Evolutionary conservation across 2,888 invertebrate genomes (phyloP), one percentile per base, ranked within the genome.

Genomic region (Machimus atricapillus): DNA sequence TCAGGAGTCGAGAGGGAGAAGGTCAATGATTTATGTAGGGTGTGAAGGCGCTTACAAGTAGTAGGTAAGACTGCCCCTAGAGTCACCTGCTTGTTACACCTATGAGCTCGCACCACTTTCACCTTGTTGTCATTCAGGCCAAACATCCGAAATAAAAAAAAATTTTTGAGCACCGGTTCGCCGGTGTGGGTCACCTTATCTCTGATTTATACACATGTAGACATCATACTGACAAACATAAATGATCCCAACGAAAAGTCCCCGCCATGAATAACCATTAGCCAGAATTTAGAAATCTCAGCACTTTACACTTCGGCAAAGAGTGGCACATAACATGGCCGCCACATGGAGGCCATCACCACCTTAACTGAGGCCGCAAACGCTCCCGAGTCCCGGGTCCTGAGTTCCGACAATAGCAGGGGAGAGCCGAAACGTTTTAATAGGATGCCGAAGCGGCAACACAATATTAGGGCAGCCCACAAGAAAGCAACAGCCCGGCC

Each of bases 251-350:
- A 81, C 82, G 87, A 87, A 86, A 86, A 87, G 87, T 87, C 82
- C 82, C 23, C 74, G n/a, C 85, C 83, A 87, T 87, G 83, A 87
- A 87, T 87, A 87, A 87, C 87, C 87, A 87, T 87, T 87, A 87
- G 83, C 78, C 31, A 76, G 74, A 87, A 81, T 87, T 87, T 87
- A 82, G 83, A 87, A 87, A 87, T 87, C 87, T 87, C 87, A 87
- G 87, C 87, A 87, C 58, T 87, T 87, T 87, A 87, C 87, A 87
- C 83, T 76, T 77, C 74, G 40, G 77, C 76, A 87, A 58, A 76
- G 46, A 87, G 58, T 56, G 83, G n/a, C 73, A 87, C 43, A 66
- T 76, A 46, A 76, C 74, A 82, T 40, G 81, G 56, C 52, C 77
- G 52, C 73, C 43, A 76, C 76, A 76, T 56, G 52, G 77, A 19